Evolutionary conservation across 2,888 invertebrate species (phyloP).

Genomic region (Drosophila buzzatii): DNA sequence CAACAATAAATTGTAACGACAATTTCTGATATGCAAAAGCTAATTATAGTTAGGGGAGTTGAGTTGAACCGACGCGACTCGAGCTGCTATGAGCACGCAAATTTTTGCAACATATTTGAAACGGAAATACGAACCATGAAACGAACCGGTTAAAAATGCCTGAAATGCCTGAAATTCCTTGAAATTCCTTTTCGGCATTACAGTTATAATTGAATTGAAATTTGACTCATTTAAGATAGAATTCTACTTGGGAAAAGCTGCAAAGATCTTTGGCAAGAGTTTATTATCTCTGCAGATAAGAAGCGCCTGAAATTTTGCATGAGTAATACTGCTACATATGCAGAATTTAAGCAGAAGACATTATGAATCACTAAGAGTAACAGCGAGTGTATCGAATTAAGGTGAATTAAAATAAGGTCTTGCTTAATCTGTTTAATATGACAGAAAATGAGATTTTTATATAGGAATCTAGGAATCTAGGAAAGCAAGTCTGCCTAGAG

Average conservation of each 20-base stretch:
- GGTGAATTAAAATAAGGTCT: too few species aligned
- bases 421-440: not conserved
- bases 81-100: not conserved
- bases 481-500: too few species aligned
- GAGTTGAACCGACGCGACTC: not conserved
- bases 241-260: not conserved
- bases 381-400: not conserved
- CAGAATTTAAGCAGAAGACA: conserved; percentile 2
- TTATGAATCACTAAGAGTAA: not conserved
- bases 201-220: not conserved
- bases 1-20: conserved; percentile 19
- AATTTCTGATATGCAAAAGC: conserved; percentile 37
- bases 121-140: conserved; percentile 5
- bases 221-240: not conserved
- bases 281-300: conserved; percentile 1
- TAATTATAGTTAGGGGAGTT: conserved; percentile 1
- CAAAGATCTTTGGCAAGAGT: not conserved
- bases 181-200: too few species aligned
- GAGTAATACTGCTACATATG: conserved; percentile 1
- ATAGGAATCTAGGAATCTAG: not conserved
- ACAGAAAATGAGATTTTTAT: too few species aligned
- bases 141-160: not conserved
- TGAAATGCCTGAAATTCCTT: not conserved
- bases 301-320: not conserved
- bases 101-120: conserved; percentile 6